Evolutionary conservation across 2,888 invertebrate species (phyloP), one percentile per base, ranked within the genome.

Genomic region (Anodontia alba): DNA sequence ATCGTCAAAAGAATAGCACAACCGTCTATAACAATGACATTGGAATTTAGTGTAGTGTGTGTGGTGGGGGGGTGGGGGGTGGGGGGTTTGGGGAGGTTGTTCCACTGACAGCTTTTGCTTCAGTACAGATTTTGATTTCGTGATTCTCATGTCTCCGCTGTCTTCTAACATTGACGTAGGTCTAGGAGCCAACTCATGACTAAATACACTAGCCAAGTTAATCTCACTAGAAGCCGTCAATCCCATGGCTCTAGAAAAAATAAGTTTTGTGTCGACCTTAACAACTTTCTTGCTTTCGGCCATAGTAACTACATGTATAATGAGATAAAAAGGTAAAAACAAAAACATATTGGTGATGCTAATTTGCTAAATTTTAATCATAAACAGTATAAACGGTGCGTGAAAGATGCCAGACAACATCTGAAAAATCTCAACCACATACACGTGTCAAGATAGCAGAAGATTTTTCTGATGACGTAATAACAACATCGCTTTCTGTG

Each of bases 141-240:
- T 43, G 26, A 46, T 62, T 68, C 79, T 69, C 80, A 85, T 81
- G 17, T 83, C 69, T 43, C 83, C 83, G 62, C 57, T 67, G 15
- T 84, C 80, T 17, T 71, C 72, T 17, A 79, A 81, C 78, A 86
- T 62, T 57, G 82, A 76, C 67, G 84, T 76, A 23, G 84, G 86
- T n/a, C 76, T 17, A 69, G 84, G 76, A 31, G 83, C 51, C 23
- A 84, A 77, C 66, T 84, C 77, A 83, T 84, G 62, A 15, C 26
- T 36, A 26, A 83, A 51, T n/a, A 84, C 51, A 49, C 72, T 69
- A 33, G 73, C 51, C 3, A 77, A 66, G 49, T 73, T 51, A 36
- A 83, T 70, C 10, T 42, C 17, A n/a, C 79, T 46, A 36, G 54
- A 46, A 54, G 51, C 12, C 26, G 17, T 15, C 42, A 83, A 29